Evolutionary conservation across 53 echinoderm and acorn worm genomes (phyloP).

Genomic region (Paracentrotus lividus): DNA sequence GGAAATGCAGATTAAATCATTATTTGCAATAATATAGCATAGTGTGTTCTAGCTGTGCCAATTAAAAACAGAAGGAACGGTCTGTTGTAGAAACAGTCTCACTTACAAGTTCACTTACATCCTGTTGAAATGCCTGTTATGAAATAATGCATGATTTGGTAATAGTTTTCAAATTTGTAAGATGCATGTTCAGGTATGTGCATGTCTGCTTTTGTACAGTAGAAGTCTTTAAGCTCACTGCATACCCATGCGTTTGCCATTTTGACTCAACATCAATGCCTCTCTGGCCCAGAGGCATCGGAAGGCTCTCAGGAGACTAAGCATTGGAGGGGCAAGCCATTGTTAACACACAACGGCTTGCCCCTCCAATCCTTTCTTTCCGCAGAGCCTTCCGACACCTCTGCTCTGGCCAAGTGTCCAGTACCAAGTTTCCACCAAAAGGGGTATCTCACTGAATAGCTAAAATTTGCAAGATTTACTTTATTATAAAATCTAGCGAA

Average conservation of each 20-base stretch:
- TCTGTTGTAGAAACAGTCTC: too few species aligned
- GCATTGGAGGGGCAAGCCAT: too few species aligned
- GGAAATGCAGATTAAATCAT: not conserved
- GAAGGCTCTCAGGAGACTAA: too few species aligned
- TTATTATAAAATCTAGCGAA: not conserved
- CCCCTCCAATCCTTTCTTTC: too few species aligned
- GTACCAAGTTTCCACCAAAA: too few species aligned
- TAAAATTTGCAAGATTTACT: too few species aligned
- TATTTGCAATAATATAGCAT: not conserved
- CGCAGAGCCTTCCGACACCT: too few species aligned
- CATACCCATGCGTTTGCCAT: not conserved
- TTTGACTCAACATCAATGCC: not conserved
- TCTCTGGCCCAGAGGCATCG: not conserved
- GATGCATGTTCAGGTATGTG: not conserved
- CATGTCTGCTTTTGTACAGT: not conserved
- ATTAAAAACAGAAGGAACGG: not conserved
- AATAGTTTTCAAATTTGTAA: not conserved
- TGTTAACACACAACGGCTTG: too few species aligned
- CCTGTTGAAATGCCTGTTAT: too few species aligned
- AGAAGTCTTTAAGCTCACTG: not conserved
- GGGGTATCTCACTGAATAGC: too few species aligned
- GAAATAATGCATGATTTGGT: not conserved
- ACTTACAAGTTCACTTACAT: too few species aligned
- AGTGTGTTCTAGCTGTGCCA: not conserved
- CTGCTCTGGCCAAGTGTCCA: too few species aligned